These are phyloP conservation scores for Bemisia tabaci DNA, from an alignment of 1,140 invertebrate genomes.

Conservation along the genomic window DNA sequence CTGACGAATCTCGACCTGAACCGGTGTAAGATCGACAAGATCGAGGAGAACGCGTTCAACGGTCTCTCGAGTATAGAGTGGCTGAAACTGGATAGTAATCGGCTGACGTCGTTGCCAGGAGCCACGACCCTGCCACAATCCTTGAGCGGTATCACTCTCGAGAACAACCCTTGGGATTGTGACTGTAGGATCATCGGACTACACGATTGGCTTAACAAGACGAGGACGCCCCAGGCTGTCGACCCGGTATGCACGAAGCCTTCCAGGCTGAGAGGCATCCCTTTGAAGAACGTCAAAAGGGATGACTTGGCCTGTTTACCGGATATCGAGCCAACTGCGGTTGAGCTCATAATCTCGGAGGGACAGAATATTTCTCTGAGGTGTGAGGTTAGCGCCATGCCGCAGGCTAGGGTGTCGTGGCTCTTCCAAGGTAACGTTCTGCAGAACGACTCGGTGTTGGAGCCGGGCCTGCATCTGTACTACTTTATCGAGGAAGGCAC, in stretches of 20 bases:
- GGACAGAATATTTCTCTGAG: conserved; percentile 63
- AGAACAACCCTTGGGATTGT: conserved; percentile 80
- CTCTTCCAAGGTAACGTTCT: conserved; percentile 57
- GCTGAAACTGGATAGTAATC: conserved; percentile 69
- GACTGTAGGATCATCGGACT: conserved; percentile 66
- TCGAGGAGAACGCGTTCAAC: conserved; percentile 67
- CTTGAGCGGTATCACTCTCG: conserved; percentile 60
- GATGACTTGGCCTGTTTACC: conserved; percentile 71
- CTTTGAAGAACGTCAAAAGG: conserved; percentile 50
- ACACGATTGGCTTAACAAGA: conserved; percentile 58
- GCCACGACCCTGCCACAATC: conserved; percentile 51
- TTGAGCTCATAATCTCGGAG: conserved; percentile 58
- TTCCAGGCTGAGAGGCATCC: conserved; percentile 42
- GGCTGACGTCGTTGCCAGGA: conserved; percentile 52
- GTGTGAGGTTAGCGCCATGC: conserved; percentile 62
- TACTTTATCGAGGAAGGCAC: conserved; percentile 52
- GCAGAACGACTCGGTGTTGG: conserved; percentile 50
- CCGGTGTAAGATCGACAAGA: conserved; percentile 55
- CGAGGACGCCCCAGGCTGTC: conserved; percentile 49
- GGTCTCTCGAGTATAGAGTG: conserved; percentile 68
- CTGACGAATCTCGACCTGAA: conserved; percentile 69
- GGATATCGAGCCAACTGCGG: conserved; percentile 46
- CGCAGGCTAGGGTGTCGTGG: conserved; percentile 64
- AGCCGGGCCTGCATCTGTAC: conserved; percentile 44
- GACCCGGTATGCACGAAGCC: conserved; percentile 64